These are phyloP conservation scores for Calameuta idolon DNA, from an alignment of 2,888 invertebrate genomes.

Conservation along the genomic window DNA sequence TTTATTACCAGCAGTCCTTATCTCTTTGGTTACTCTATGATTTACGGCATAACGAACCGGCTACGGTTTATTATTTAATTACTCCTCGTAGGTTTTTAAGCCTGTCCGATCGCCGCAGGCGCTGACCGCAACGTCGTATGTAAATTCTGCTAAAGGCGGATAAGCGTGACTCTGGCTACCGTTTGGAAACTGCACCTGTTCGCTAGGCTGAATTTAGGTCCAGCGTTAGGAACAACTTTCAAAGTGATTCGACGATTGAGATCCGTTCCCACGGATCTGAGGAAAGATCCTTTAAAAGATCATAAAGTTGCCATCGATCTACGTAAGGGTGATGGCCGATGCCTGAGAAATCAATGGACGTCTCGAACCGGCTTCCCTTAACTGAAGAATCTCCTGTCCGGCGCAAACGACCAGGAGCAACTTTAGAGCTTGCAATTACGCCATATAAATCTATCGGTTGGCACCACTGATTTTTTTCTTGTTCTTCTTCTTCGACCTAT, in stretches of 20 bases:
- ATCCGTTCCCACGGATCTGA: not conserved
- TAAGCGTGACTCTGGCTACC: not conserved
- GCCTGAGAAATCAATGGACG: not conserved
- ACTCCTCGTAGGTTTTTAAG: slow-evolving; percentile 6
- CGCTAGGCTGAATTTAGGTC: not conserved
- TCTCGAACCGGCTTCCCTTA: not conserved
- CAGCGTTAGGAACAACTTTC: not conserved
- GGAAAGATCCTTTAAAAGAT: not conserved
- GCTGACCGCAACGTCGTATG: slow-evolving; percentile 3
- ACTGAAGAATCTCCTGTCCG: not conserved
- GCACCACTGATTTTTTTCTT: not conserved
- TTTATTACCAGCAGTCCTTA: slow-evolving; percentile 13
- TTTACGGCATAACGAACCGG: slow-evolving; percentile 5
- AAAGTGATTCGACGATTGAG: not conserved
- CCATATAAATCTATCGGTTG: slow-evolving; percentile 20
- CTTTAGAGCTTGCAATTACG: slow-evolving; percentile 17
- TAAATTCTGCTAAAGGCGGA: not conserved
- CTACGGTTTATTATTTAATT: slow-evolving; percentile 13
- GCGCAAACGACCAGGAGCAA: not conserved
- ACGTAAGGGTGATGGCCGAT: not conserved
- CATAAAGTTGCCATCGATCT: not conserved
- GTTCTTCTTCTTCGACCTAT: not conserved
- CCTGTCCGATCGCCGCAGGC: slow-evolving; percentile 1
- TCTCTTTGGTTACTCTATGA: slow-evolving; percentile 12
- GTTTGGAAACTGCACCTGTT: not conserved